Evolutionary conservation across 2,888 invertebrate species (phyloP).

Genomic region (Epistrophella euchroma): DNA sequence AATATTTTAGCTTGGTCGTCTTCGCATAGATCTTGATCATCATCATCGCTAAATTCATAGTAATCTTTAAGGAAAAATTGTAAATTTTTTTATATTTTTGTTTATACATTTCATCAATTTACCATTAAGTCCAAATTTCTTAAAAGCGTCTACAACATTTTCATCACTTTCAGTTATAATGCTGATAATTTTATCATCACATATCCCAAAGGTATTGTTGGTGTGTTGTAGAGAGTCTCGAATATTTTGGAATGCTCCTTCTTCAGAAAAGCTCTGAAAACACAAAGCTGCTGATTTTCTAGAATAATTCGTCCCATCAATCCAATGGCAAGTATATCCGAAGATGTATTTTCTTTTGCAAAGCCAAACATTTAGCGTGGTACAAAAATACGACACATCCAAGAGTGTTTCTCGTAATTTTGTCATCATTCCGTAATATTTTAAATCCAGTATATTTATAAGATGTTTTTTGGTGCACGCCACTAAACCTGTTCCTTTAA

Average conservation of each 20-base stretch:
- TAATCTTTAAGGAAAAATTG: background rate
- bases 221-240: background rate
- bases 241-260: background rate
- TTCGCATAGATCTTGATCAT: background rate
- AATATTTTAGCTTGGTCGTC: slow-evolving; percentile 4
- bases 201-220: slow-evolving; percentile 2
- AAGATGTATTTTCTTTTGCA: slow-evolving; percentile 37
- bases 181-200: background rate
- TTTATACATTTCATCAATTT: background rate
- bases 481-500: background rate
- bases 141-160: slow-evolving; percentile 3
- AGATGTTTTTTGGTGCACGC: slow-evolving; percentile 13
- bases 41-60: slow-evolving; percentile 10
- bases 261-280: background rate
- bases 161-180: slow-evolving; percentile 2
- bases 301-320: slow-evolving; percentile 28
- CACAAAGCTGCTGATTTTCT: slow-evolving; percentile 46
- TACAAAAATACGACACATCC: slow-evolving; percentile 20
- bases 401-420: background rate
- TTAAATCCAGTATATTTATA: slow-evolving; percentile 21
- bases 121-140: slow-evolving; percentile 7
- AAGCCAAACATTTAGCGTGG: slow-evolving; percentile 55
- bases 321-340: slow-evolving; percentile 56
- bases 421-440: background rate
- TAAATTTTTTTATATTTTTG: background rate